Percentiles rank a stretch among this genome's conserved stretches.
These are phyloP conservation scores for Cirrhinus mrigala DNA, from an alignment of 2,797 vertebrate genomes.

Conservation along the genomic window DNA sequence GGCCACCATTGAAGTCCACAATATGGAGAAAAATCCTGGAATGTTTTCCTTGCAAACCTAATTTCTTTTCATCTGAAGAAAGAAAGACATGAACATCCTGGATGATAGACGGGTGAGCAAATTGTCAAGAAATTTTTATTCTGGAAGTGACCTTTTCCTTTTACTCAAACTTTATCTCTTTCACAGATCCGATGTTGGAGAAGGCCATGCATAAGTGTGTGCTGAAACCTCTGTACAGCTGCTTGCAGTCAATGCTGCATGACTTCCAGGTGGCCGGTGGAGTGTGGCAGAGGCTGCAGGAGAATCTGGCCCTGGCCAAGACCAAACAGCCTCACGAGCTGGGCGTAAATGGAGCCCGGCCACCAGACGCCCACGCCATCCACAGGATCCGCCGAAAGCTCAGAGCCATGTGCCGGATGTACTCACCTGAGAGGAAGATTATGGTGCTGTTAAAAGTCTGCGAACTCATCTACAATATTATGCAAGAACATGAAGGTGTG, in stretches of 20 bases:
- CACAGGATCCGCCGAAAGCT: conserved; percentile 92
- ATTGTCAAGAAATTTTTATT: too few relatives aligned
- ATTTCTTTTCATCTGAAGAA: too few relatives aligned
- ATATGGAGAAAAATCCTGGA: too few relatives aligned
- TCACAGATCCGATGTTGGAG: conserved; percentile 87
- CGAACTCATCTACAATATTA: conserved; percentile 52
- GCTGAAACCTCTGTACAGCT: conserved; percentile 87
- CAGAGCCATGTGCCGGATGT: conserved; percentile 88
- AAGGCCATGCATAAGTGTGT: conserved; percentile 95
- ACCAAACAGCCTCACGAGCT: conserved; percentile 87
- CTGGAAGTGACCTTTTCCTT: neutral
- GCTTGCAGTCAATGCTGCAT: conserved; percentile 83
- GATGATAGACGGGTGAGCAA: too few relatives aligned
- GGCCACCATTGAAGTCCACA: too few relatives aligned
- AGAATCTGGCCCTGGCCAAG: conserved; percentile 86
- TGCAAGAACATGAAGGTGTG: conserved; percentile 58
- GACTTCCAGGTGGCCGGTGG: conserved; percentile 83
- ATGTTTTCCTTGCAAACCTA: too few relatives aligned
- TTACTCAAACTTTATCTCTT: neutral
- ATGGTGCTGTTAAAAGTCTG: conserved; percentile 59
- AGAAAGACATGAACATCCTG: too few relatives aligned
- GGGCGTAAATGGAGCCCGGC: conserved; percentile 80
- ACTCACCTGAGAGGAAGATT: conserved; percentile 93
- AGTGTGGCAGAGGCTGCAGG: conserved; percentile 85
- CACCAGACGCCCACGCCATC: conserved; percentile 85